Base-by-base conservation (phyloP, 2,888 invertebrate genomes). In the Schrankia costaestrigalis region DNA sequence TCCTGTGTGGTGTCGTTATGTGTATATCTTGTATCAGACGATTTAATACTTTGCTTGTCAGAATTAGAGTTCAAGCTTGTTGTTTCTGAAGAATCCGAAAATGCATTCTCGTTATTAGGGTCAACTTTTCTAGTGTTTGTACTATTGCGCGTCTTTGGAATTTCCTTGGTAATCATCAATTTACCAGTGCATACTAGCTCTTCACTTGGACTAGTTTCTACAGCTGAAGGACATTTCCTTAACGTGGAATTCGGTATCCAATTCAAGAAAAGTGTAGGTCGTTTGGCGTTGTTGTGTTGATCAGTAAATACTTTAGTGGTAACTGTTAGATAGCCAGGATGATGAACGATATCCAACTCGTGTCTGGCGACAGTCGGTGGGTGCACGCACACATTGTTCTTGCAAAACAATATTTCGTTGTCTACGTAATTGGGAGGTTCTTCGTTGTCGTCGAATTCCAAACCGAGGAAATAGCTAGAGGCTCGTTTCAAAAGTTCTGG, bases 311-410 rank as follows among this genome's bases (percentile, higher is more conserved):
- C 91, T 79, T 94, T 94, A 11, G 95, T 95, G 9, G 94, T 94
- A 25, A 98, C 93, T 0, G 96, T 96, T 56, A 98, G 89, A 72
- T 98, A 98, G 11, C 91, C 98, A 1, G 97, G 97, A 79, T 96
- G 95, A 68, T 98, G 98, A 0, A 95, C 89, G 15, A 95, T 91
- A 54, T 97, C 96, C 32, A 93, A 91, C 60, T 94, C 94, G 57
- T 94, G 94, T 28, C 96, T 90, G 31, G 95, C 91, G 42, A 94
- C 90, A 0, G 95, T 94, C 27, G 97, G 96, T 3, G 97, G 97
- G 88, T 98, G 98, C 26, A 98, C 97, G 78, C 98, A 98, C 18
- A 98, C 97, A 81, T 98, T 98, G 77, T 98, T 98, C 86, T 98
- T 98, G 81, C 95, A 95, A 77, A 95, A 95, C 29, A 95, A 85